Base-by-base conservation (phyloP, 2,113 vertebrate genomes). In the Poeciliopsis prolifica region DNA sequence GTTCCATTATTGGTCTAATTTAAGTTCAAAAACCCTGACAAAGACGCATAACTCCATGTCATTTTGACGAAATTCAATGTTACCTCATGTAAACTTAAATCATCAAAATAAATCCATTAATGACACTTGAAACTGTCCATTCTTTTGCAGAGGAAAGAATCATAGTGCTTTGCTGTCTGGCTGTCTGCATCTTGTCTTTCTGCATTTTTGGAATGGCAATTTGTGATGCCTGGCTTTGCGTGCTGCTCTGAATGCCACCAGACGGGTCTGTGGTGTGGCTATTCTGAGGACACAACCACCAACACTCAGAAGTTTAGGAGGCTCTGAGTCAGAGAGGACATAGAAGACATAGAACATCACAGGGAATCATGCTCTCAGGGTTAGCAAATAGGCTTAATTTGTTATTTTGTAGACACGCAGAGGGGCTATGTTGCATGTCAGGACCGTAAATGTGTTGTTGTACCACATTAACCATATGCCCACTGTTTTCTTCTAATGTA, bases 281-380 rank as follows among this genome's bases (percentile, higher is more conserved):
- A 74, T 86, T 84, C 81, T 79, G 68, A 75, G 81, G 58, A 31
- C 63, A 68, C 61, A 76, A 63, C 80, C 64, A 70, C 51, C 72
- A 80, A 61, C 54, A 75, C 54, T 68, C 51, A 44, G 37, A 62
- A 48, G 8, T 70, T 40, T 65, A n/a, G 81, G 87, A 87, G 69
- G 66, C 62, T 72, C 60, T 81, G 87, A 91, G 87, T 86, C 89
- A 87, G 58, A 73, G 75, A 78, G 70, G 74, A 77, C 28, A 10
- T 28, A 66, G 79, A 30, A 79, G 80, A 81, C 77, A 87, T 70
- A 81, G 73, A 15, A 3, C 61, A 77, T 85, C 72, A 79, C 42
- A 66, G 61, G 77, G 72, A 84, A 65, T 68, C 51, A 19, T 61
- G 76, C 54, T 61, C 67, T 77, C 31, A 70, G 3, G 35, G 71